Base-by-base conservation (phyloP, 1,140 invertebrate genomes). In the Polypedilum vanderplanki region DNA sequence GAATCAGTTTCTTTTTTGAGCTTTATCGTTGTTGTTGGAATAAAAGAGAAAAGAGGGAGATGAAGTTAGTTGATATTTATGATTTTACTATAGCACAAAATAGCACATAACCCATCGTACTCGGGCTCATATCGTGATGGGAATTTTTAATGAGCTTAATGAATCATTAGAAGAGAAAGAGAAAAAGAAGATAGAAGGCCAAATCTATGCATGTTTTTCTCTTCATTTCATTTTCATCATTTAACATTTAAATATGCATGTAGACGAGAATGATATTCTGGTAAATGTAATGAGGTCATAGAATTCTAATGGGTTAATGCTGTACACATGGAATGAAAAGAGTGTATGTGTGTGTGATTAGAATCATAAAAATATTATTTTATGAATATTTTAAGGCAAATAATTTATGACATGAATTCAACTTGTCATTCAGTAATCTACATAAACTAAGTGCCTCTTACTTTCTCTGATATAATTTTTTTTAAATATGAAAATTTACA, bases 71-170 rank as follows among this genome's bases (percentile, higher is more conserved):
- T 57, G 46, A 57, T 57, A 57, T 57, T 57, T 57, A 57, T 57
- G 46, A 57, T n/a, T 57, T 46, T 57, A 12, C 10, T 57, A n/a
- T 15, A 12, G 12, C 46, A 33, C n/a, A 57, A 12, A 57, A 57
- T 46, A 46, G 9, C 1, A 46, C 41, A 67, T 67, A n/a, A n/a
- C n/a, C 24, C 24, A 33, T 33, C 24, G 24, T 33, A 1, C 24
- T 33, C 1, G 5, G 24, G 24, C 24, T 22, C 15, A 70, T 70
- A 70, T n/a, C 65, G 65, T 70, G 65, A 70, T 70, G 20, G 18
- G 65, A 70, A 70, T 70, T 70, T 70, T 70, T 20, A 70, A 70
- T 70, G 17, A 18, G 18, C 17, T 70, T 70, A 70, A 70, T 70
- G 65, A 70, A 20, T 70, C 65, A 70, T 70, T 70, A 70, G 24